Percentiles rank a stretch among this genome's conserved stretches.
Conservation (phyloP, 2,888 invertebrate species). For the Empis stercorea region DNA sequence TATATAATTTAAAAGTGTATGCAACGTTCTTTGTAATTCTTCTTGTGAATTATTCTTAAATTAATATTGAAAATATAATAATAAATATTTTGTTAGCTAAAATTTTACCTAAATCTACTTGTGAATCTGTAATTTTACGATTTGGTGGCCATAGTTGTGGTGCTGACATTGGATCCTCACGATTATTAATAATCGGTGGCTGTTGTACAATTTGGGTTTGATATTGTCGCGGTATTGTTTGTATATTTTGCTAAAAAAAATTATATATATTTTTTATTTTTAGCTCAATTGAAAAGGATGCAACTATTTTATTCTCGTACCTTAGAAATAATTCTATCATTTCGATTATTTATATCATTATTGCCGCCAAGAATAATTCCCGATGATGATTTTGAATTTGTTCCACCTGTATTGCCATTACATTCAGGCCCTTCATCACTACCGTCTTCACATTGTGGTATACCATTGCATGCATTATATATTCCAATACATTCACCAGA, state of each 20-base stretch:
- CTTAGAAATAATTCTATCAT: not conserved
- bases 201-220: slow-evolving; percentile 17
- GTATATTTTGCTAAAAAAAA: slow-evolving; percentile 8
- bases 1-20: no score
- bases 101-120: slow-evolving; percentile 16
- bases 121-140: slow-evolving; percentile 25
- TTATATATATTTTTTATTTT: not conserved
- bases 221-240: slow-evolving; percentile 9
- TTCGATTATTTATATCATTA: no score
- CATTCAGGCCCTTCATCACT: slow-evolving; percentile 78
- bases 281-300: slow-evolving; percentile 9
- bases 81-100: slow-evolving; percentile 11
- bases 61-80: no score
- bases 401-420: no score
- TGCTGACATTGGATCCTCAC: slow-evolving; percentile 29
- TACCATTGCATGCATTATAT: slow-evolving; percentile 90
- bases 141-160: slow-evolving; percentile 23
- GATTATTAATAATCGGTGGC: slow-evolving; percentile 25
- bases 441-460: slow-evolving; percentile 81
- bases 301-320: slow-evolving; percentile 30
- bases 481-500: slow-evolving; percentile 86
- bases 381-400: no score
- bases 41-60: no score
- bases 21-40: no score
- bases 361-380: not conserved